Conservation (phyloP, 1,140 invertebrate genomes). For the Maconellicoccus hirsutus region DNA sequence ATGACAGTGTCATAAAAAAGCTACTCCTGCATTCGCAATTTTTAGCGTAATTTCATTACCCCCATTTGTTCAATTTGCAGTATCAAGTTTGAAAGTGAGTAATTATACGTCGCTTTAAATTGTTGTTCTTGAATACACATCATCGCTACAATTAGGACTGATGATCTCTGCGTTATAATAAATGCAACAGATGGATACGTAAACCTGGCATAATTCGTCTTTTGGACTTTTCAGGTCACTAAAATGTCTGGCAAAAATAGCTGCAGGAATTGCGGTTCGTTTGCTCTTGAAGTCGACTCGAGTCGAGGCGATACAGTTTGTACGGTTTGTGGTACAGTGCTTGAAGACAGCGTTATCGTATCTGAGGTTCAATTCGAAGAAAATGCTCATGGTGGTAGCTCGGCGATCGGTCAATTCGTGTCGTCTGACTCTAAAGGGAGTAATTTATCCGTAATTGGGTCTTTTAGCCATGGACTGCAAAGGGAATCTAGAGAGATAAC, state of each 20-base stretch:
- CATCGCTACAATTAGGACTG: too few species aligned
- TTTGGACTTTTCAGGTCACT: neutral
- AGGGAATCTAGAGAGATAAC: slow-evolving; percentile 85
- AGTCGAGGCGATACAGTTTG: slow-evolving; percentile 89
- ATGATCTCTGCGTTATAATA: too few species aligned
- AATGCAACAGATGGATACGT: neutral
- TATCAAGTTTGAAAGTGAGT: too few species aligned
- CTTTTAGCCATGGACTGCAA: slow-evolving; percentile 65
- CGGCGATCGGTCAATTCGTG: slow-evolving; percentile 85
- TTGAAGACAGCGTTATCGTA: slow-evolving; percentile 93
- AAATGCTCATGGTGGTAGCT: slow-evolving; percentile 71
- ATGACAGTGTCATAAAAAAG: too few species aligned
- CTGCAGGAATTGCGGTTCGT: slow-evolving; percentile 85
- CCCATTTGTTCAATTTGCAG: too few species aligned
- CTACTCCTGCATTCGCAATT: too few species aligned
- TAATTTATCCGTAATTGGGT: slow-evolving; percentile 54
- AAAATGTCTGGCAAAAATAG: slow-evolving; percentile 10
- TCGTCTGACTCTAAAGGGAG: slow-evolving; percentile 74
- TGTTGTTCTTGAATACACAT: too few species aligned
- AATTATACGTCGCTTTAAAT: too few species aligned
- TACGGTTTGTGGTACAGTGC: slow-evolving; percentile 86
- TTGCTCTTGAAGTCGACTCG: slow-evolving; percentile 87
- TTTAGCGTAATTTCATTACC: too few species aligned
- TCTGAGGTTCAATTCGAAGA: slow-evolving; percentile 94
- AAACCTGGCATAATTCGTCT: neutral